A percentile compares a stretch with the other conserved stretches of the same genome.
phyloP scores from a whole-genome alignment of 2,113 vertebrate genomes.

The Corythoichthys haematopterus region DNA sequence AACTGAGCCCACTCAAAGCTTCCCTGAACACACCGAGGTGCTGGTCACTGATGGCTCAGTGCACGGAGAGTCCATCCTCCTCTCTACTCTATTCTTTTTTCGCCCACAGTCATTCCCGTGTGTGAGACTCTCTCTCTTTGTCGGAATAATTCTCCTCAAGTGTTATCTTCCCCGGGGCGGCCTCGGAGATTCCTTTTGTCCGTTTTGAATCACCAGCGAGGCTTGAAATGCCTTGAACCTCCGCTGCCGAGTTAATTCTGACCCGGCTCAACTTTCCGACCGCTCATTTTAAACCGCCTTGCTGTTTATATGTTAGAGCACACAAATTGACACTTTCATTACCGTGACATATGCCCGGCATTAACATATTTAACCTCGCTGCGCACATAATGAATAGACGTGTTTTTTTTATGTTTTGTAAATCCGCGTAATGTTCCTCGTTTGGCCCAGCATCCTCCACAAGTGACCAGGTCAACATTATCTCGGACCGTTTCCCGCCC shows the following conservation, averaged over 20 bases:
- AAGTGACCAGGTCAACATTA: slow-evolving; percentile 45
- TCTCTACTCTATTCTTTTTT: slow-evolving; percentile 17
- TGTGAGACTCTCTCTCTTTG: slow-evolving; percentile 48
- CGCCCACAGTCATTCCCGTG: slow-evolving; percentile 42
- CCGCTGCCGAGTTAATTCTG: slow-evolving; percentile 34
- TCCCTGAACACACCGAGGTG: not conserved
- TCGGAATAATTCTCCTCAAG: slow-evolving; percentile 65
- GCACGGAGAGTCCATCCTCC: slow-evolving; percentile 3
- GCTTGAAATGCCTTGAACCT: slow-evolving; percentile 54
- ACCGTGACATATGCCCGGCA: slow-evolving; percentile 19
- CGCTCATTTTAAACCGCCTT: slow-evolving; percentile 45
- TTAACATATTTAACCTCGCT: slow-evolving; percentile 23
- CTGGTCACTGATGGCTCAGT: not conserved
- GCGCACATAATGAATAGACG: slow-evolving; percentile 4
- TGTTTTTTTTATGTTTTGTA: slow-evolving; percentile 24
- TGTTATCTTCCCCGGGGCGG: slow-evolving; percentile 54
- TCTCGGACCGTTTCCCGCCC: slow-evolving; percentile 41
- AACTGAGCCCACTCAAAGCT: not conserved
- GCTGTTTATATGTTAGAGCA: slow-evolving; percentile 20
- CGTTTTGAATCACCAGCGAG: slow-evolving; percentile 39
- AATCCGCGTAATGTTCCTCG: slow-evolving; percentile 21
- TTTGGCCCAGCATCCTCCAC: slow-evolving; percentile 54
- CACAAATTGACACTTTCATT: slow-evolving; percentile 5
- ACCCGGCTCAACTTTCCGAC: slow-evolving; percentile 45
- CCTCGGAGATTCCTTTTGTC: slow-evolving; percentile 15